phyloP scores from a whole-genome alignment of 1,140 invertebrate genomes.

The Dreissena rostriformis region DNA sequence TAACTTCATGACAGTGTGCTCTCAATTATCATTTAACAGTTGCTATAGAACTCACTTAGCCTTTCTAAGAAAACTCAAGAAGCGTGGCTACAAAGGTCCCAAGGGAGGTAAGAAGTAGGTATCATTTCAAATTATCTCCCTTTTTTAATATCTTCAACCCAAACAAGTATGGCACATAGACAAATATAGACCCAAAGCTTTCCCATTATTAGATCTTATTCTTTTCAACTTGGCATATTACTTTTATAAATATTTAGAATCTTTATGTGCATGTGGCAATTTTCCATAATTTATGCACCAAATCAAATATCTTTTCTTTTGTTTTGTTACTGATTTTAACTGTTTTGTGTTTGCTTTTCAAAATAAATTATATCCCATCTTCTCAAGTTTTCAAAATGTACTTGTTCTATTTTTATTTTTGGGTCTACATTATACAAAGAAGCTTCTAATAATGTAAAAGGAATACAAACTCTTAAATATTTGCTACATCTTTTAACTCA shows the following conservation, averaged over 20 bases:
- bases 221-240: neutral
- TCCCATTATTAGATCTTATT: neutral
- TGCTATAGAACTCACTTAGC: slow-evolving; percentile 61
- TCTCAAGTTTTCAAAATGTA: too few species aligned
- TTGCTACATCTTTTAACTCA: too few species aligned
- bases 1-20: neutral
- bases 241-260: neutral
- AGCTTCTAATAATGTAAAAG: too few species aligned
- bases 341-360: too few species aligned
- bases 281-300: too few species aligned
- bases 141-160: slow-evolving; percentile 3
- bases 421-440: too few species aligned
- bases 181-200: slow-evolving; percentile 1
- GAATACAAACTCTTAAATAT: too few species aligned
- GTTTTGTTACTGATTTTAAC: too few species aligned
- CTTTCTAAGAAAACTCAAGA: slow-evolving; percentile 58
- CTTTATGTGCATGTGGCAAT: too few species aligned
- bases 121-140: slow-evolving; percentile 52
- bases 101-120: slow-evolving; percentile 63
- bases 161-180: neutral
- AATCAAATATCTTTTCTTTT: too few species aligned
- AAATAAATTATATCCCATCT: too few species aligned
- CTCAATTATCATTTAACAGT: slow-evolving; percentile 46
- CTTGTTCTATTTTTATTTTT: too few species aligned
- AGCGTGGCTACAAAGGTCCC: slow-evolving; percentile 54